Evolutionary conservation across 2,888 invertebrate species (phyloP).

Genomic region (Campopleginae sp.): DNA sequence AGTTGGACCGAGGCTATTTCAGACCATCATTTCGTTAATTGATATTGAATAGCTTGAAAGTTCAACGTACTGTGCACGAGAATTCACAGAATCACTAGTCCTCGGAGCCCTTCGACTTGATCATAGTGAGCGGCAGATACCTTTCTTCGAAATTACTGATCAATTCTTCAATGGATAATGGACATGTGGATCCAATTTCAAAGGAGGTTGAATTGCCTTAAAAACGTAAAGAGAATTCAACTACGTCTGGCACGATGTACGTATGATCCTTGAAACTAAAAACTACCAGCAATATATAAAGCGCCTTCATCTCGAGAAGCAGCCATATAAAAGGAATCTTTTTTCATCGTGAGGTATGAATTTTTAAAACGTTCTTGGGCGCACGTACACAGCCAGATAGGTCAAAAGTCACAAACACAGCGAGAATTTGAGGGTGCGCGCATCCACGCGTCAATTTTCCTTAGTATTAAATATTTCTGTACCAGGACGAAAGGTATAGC

Average conservation of each 20-base stretch:
- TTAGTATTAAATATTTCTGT: conserved; percentile 76
- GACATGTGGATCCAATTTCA: background rate
- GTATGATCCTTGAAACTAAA: conserved; percentile 10
- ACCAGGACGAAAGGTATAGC: conserved; percentile 6
- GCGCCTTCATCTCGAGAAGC: conserved; percentile 20
- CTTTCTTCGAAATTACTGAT: background rate
- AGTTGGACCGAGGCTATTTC: background rate
- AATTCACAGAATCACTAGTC: background rate
- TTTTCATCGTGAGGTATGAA: conserved; percentile 53
- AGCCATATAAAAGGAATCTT: conserved; percentile 38
- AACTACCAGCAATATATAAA: background rate
- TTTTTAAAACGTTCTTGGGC: conserved; percentile 45
- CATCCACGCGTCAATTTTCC: conserved; percentile 75
- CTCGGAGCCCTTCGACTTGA: background rate
- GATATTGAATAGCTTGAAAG: background rate
- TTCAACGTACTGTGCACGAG: conserved; percentile 5
- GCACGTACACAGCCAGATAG: background rate
- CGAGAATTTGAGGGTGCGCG: conserved; percentile 31
- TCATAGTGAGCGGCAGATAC: background rate
- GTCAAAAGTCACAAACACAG: conserved; percentile 51
- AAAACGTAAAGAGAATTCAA: background rate
- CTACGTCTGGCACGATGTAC: background rate
- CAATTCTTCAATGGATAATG: background rate
- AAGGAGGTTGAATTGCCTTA: background rate
- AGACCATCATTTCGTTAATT: conserved; percentile 8